Percentiles rank a stretch among this genome's conserved stretches.
These are phyloP conservation scores for Chymomyza fuscimana DNA, from an alignment of 2,888 invertebrate species.

Conservation along the genomic window DNA sequence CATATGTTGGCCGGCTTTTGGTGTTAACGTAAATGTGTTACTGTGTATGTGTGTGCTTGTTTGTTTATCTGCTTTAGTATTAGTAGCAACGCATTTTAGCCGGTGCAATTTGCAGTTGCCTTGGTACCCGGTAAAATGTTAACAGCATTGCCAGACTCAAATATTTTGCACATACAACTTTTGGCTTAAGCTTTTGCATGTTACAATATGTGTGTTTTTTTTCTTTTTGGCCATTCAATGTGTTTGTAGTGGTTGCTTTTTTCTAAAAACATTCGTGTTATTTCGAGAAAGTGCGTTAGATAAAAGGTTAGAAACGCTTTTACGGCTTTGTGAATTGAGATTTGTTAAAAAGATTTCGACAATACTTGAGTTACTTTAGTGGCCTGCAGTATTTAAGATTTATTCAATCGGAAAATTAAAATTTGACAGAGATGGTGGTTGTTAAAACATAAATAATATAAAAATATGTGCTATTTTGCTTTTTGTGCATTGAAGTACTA, in stretches of 20 bases:
- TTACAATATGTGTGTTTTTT: not conserved
- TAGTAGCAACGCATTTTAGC: slow-evolving; percentile 28
- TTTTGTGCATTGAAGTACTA: no score
- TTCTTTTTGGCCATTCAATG: not conserved
- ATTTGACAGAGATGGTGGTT: no score
- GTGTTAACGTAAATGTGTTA: slow-evolving; percentile 1
- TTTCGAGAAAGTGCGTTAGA: slow-evolving; percentile 2
- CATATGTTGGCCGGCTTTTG: slow-evolving; percentile 41
- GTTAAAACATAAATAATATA: no score
- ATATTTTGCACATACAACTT: slow-evolving; percentile 15
- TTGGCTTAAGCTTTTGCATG: slow-evolving; percentile 27
- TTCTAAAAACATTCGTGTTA: not conserved
- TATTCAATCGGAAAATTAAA: no score
- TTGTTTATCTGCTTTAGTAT: slow-evolving; percentile 41
- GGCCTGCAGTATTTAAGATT: no score
- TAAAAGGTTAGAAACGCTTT: not conserved
- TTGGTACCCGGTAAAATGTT: slow-evolving; percentile 37
- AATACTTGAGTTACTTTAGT: not conserved
- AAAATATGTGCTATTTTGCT: no score
- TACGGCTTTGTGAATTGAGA: not conserved
- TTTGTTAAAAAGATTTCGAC: not conserved
- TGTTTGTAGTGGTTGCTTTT: not conserved
- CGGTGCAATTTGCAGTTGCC: slow-evolving; percentile 49
- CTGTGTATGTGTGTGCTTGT: slow-evolving; percentile 16
- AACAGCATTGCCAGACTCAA: slow-evolving; percentile 47